Evolutionary conservation across 2,888 invertebrate genomes (phyloP).

Genomic region (Cryptocephalus primarius): DNA sequence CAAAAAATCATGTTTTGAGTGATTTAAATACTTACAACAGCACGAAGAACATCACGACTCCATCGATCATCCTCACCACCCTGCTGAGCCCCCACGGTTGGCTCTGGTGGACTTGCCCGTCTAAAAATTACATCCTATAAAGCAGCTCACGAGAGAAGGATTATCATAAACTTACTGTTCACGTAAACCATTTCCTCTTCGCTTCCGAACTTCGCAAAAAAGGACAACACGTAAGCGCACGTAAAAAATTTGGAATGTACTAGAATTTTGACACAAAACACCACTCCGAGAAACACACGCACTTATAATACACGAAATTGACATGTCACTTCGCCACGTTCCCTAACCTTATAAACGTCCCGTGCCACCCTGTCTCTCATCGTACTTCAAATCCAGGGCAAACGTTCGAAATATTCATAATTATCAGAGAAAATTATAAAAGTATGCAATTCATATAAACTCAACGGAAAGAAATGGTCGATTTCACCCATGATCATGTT

Average conservation of each 20-base stretch:
- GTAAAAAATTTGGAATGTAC: too few relatives aligned
- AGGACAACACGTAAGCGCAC: too few relatives aligned
- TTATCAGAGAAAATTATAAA: not conserved
- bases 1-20: too few relatives aligned
- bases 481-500: slow-evolving; percentile 18
- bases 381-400: too few relatives aligned
- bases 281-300: too few relatives aligned
- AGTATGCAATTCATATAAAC: not conserved
- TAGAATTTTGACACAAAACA: too few relatives aligned
- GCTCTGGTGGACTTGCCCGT: slow-evolving; percentile 42
- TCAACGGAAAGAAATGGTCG: slow-evolving; percentile 9
- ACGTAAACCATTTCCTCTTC: slow-evolving; percentile 15
- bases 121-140: slow-evolving; percentile 30
- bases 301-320: too few relatives aligned
- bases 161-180: slow-evolving; percentile 11
- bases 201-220: too few relatives aligned
- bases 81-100: slow-evolving; percentile 39
- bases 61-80: slow-evolving; percentile 43
- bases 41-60: slow-evolving; percentile 42
- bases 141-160: slow-evolving; percentile 1
- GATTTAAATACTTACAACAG: slow-evolving; percentile 41
- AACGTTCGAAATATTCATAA: too few relatives aligned
- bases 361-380: too few relatives aligned
- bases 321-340: too few relatives aligned
- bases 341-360: too few relatives aligned